These are phyloP conservation scores for Felis chaus DNA, from an alignment of 2,113 vertebrate species.

Conservation along the genomic window DNA sequence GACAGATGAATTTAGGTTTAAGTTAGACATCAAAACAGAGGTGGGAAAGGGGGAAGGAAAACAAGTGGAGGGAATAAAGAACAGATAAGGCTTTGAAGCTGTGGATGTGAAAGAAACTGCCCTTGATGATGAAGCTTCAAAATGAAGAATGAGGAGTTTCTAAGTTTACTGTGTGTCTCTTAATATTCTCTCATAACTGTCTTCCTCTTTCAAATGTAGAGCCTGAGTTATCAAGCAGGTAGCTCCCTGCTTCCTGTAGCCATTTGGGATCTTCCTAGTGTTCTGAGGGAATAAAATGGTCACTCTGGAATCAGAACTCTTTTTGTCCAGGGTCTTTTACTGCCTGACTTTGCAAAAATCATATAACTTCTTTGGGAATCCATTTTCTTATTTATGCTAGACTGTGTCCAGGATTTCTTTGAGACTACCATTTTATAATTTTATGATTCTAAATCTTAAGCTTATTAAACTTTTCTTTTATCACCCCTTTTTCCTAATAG, in stretches of 20 bases:
- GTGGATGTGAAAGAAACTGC: not conserved
- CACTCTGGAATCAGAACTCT: not conserved
- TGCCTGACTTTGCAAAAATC: not conserved
- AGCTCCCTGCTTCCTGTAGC: not conserved
- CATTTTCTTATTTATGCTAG: not conserved
- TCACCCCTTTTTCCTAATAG: not conserved
- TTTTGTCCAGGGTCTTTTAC: not conserved
- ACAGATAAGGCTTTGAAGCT: not conserved
- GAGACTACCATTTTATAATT: conserved; percentile 12
- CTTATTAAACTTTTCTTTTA: conserved; percentile 18
- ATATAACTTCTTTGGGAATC: not conserved
- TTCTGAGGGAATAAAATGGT: not conserved
- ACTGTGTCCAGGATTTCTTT: not conserved
- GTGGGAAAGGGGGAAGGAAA: too few species aligned
- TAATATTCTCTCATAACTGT: not conserved
- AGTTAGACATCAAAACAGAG: not conserved
- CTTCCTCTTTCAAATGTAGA: not conserved
- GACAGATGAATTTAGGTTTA: not conserved
- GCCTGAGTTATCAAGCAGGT: not conserved
- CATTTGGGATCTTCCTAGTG: not conserved
- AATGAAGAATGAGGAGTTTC: not conserved
- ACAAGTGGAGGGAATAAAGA: not conserved
- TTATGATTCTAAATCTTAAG: conserved; percentile 20
- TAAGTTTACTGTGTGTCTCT: not conserved
- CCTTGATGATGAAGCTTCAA: not conserved